Evolutionary conservation across 1,140 invertebrate genomes (phyloP).

Genomic region (Bombus picipes): DNA sequence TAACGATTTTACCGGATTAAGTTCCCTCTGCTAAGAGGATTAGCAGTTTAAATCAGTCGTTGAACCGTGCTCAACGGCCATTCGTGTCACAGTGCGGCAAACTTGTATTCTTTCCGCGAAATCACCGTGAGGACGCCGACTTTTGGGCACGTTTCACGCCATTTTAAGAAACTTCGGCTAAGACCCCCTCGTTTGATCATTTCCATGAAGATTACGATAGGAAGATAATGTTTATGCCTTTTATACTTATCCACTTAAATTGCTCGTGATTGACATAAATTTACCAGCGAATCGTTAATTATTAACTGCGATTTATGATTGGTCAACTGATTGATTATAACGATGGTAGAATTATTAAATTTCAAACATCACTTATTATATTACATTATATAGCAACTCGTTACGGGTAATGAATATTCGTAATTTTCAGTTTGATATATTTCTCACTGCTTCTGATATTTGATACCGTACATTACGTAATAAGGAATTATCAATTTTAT

Average conservation of each 20-base stretch:
- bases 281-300: background rate
- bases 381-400: background rate
- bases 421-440: background rate
- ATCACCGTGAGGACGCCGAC: background rate
- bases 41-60: slow-evolving; percentile 45
- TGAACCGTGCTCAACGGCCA: slow-evolving; percentile 30
- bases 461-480: background rate
- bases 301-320: too few relatives aligned
- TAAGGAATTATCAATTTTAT: too few relatives aligned
- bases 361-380: background rate
- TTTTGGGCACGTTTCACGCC: background rate
- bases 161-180: background rate
- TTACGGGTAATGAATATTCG: background rate
- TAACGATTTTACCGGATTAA: slow-evolving; percentile 58
- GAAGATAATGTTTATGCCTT: background rate
- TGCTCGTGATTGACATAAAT: background rate
- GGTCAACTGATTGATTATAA: background rate
- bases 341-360: background rate
- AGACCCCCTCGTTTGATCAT: background rate
- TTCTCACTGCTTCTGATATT: background rate
- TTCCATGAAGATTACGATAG: background rate
- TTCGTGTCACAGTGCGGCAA: background rate
- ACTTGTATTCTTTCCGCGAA: slow-evolving; percentile 12
- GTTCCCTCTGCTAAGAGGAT: slow-evolving; percentile 55
- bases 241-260: background rate